Base-by-base conservation (phyloP, 2,888 invertebrate genomes). In the Orchesella flavescens region DNA sequence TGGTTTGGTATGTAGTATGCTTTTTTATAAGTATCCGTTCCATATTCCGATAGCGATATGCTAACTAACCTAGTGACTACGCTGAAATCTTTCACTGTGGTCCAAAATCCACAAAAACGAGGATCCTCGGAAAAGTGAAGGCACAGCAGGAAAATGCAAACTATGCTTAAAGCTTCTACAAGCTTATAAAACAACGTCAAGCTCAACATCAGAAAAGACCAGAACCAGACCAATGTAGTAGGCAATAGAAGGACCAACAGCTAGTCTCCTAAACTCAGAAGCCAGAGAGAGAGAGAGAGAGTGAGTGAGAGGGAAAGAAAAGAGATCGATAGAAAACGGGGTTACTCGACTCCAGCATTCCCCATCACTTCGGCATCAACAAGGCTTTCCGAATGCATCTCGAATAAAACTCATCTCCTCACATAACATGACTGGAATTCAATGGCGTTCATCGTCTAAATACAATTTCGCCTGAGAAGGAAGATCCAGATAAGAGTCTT, bases 261-360 rank as follows among this genome's bases (percentile, higher is more conserved):
- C 65, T 43, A 13, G 24, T 34, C 17, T 23, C 34, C 17, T 55
- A 34, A 17, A 43, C 43, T 24, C 15, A 9, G 24, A 24, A 73
- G 44, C 44, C 43, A 57, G n/a, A n/a, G 53, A 10, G 21, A 19
- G 21, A 65, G 65, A 24, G 43, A 66, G n/a, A 43, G 43, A 55
- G 49, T 46, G 19, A 24, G 44, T 55, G 57, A 72, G 59, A 17
- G 23, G 34, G 21, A 49, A 19, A 43, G 34, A 19, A 17, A 57
- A 78, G 55, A 72, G 80, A 80, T 80, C 80, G 80, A 80, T 80
- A 80, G 65, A 73, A 73, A 73, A 80, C 73, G 73, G 74, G 81
- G 46, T 74, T 74, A 59, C 59, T 81, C 81, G 81, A 74, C 74
- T 81, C 81, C 81, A 81, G 74, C 66, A 66, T 69, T 79, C 72